Base-by-base conservation (phyloP, 1,140 invertebrate species). In the Ooceraea biroi region DNA sequence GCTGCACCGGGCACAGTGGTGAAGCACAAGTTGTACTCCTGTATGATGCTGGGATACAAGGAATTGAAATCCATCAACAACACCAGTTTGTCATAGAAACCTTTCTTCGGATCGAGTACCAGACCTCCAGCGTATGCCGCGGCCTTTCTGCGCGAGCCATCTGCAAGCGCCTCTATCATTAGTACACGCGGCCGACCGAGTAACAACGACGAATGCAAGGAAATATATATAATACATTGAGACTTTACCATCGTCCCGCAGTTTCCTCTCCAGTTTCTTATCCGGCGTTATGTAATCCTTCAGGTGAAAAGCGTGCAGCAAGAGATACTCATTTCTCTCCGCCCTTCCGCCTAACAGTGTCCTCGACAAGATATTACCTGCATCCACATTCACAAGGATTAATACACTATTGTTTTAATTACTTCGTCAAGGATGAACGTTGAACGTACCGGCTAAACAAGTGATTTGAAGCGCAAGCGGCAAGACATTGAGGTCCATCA, bases 21-120 rank as follows among this genome's bases (percentile, higher is more conserved):
- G 91, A 99, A 99, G 93, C 99, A 99, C 84, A 99, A 98, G 94
- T 99, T 99, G 92, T 98, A 99, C 92, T 99, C 99, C 94, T 99
- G 99, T 89, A 99, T 99, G 85, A 99, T 99, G 91, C 98, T 99
- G 0, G 99, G 99, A 95, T 99, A 99, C 30, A 99, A 94, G 22
- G 98, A 99, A 95, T 99, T 99, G 93, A 99, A 99, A 92, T 99
- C 99, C 97, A 99, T 98, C 3, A 99, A 94, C 58, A 99, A 94
- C 84, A 99, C 97, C 69, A 97, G 96, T 92, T 97, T 98, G 90
- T 99, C 98, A 94, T 99, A 99, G 86, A 99, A 99, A 14, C 99
- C 99, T 93, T 97, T 97, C 93, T 99, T 99, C 0, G 99, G 99
- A 68, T 99, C 99, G 44, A 99, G 94, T 3, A 99, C 99, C 19